Percentiles rank a stretch among this genome's conserved stretches.
Evolutionary conservation across 2,888 invertebrate genomes (phyloP).

Genomic region (Trichogramma evanescens): DNA sequence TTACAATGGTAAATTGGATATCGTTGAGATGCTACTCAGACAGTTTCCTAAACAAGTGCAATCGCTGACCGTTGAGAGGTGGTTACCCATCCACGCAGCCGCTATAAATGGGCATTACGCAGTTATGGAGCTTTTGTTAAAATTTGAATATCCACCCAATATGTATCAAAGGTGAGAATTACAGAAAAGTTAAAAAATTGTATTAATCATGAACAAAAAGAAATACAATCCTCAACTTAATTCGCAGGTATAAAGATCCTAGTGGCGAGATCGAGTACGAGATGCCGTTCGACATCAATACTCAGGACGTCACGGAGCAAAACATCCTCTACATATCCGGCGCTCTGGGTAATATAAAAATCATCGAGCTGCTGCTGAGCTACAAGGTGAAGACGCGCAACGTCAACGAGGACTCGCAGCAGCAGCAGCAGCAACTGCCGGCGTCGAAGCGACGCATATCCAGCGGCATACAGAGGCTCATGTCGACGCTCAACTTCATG

Average conservation of each 20-base stretch:
- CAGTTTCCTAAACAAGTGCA: constrained; percentile 80
- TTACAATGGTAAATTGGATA: constrained; percentile 74
- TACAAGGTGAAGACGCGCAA: constrained; percentile 60
- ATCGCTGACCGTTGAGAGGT: constrained; percentile 82
- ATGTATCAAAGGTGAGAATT: constrained; percentile 53
- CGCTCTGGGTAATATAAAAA: constrained; percentile 70
- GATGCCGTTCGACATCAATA: constrained; percentile 88
- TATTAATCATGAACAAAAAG: neutral
- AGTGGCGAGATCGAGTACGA: constrained; percentile 74
- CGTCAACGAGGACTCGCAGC: constrained; percentile 47
- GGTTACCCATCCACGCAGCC: constrained; percentile 89
- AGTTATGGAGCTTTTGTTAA: constrained; percentile 71
- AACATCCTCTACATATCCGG: constrained; percentile 86
- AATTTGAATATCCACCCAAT: constrained; percentile 72
- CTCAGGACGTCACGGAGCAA: constrained; percentile 82
- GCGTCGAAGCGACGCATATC: constrained; percentile 65
- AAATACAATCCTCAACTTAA: neutral
- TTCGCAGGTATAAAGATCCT: constrained; percentile 51
- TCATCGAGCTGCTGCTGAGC: constrained; percentile 70
- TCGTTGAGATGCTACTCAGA: constrained; percentile 67
- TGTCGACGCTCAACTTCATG: constrained; percentile 68
- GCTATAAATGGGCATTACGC: constrained; percentile 79
- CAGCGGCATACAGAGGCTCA: constrained; percentile 80
- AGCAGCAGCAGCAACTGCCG: constrained; percentile 30
- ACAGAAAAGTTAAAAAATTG: neutral